Base-by-base conservation (phyloP, 2,888 invertebrate species). In the Drosophila villosipedis region DNA sequence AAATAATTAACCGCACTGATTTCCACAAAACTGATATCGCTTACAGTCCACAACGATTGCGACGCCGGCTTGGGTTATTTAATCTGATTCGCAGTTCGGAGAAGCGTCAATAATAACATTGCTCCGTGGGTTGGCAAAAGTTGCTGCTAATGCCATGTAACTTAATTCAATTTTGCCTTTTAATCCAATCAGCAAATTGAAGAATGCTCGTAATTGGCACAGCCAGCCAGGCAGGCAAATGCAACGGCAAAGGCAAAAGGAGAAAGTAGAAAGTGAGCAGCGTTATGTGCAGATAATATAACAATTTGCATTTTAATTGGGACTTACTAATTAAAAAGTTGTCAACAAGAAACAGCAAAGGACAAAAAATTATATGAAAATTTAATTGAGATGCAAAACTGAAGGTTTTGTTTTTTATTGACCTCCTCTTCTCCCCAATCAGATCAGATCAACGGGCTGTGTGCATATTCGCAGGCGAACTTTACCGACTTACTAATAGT, bases 171-270 rank as follows among this genome's bases (percentile, higher is more conserved):
- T 89, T 89, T 87, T 57, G 76, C 76, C 65, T 74, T 80, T 73
- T 89, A 85, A 89, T 89, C 85, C 85, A 85, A 85, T 85, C 90
- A 89, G 73, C 83, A 78, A 87, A 88, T 84, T 89, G 74, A 70
- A 73, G 83, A 84, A 84, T 84, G 35, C 41, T 70, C 58, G 22
- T 58, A 85, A 78, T 87, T 89, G 88, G 68, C 49, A 64, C 55
- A 58, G 60, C 59, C 69, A 61, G 77, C 58, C 76, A 52, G 47
- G 22, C 22, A 47, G 47, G 16, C 47, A 16, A 22, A 30, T 7
- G 31, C 31, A 31, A 31, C 31, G 31, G 47, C 47, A 47, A 47
- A 7, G 41, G 41, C 41, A 41, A 41, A n/a, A 10, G 4, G 16
- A 37, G 37, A 37, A 37, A 37, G 37, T 14, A 37, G 68, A 72